Conservation (phyloP, 2,888 invertebrate species). For the Lomographa bimaculata region DNA sequence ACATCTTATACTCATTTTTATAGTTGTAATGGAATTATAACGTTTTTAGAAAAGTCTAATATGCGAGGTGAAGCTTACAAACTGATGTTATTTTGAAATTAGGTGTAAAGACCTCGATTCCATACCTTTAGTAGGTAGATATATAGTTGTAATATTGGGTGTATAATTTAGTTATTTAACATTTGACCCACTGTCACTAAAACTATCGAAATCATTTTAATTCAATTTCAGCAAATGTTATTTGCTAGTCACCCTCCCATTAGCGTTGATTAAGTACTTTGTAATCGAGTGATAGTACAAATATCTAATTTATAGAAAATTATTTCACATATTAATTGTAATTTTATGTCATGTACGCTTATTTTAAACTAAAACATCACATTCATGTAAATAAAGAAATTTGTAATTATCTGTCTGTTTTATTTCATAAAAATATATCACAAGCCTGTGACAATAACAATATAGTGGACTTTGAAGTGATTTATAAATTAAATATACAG, state of each 20-base stretch:
- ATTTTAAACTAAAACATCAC: slow-evolving; percentile 82
- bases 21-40: slow-evolving; percentile 55
- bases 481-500: slow-evolving; percentile 1
- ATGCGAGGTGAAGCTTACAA: slow-evolving; percentile 60
- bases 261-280: slow-evolving; percentile 76
- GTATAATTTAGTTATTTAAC: slow-evolving; percentile 41
- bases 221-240: slow-evolving; percentile 72
- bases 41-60: slow-evolving; percentile 54
- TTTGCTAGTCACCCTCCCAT: slow-evolving; percentile 81
- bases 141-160: slow-evolving; percentile 57
- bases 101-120: slow-evolving; percentile 57
- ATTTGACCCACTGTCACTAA: slow-evolving; percentile 77
- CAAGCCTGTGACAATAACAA: no score
- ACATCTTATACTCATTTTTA: slow-evolving; percentile 70
- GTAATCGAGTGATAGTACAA: slow-evolving; percentile 83
- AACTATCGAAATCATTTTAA: slow-evolving; percentile 56
- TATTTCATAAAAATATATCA: slow-evolving; percentile 33
- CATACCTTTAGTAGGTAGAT: slow-evolving; percentile 69
- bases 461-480: no score
- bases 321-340: slow-evolving; percentile 79
- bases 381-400: slow-evolving; percentile 79
- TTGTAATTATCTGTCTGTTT: slow-evolving; percentile 67
- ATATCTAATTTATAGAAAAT: slow-evolving; percentile 82
- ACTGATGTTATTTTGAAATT: slow-evolving; percentile 41
- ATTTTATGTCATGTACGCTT: slow-evolving; percentile 84